Evolutionary conservation across 2,888 invertebrate species (phyloP).

Genomic region (Parnassius glacialis): DNA sequence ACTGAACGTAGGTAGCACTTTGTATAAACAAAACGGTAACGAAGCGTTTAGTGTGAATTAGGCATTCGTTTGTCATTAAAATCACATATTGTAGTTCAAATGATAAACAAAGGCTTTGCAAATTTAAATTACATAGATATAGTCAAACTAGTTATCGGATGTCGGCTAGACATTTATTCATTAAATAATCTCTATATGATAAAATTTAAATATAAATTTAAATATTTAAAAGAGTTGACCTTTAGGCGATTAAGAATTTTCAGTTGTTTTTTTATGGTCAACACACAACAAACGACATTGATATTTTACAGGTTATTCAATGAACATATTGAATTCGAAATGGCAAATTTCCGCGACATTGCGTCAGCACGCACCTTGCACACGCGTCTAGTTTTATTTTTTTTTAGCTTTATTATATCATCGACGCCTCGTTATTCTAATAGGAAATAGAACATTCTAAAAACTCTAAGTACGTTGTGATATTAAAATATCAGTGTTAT

Average conservation of each 20-base stretch:
- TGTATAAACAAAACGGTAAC: too few relatives aligned
- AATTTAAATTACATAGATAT: not conserved
- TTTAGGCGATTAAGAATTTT: not conserved
- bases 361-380: constrained; percentile 3
- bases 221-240: constrained; percentile 5
- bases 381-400: not conserved
- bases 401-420: constrained; percentile 13
- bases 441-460: too few relatives aligned
- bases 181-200: too few relatives aligned
- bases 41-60: too few relatives aligned
- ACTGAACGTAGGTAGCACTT: too few relatives aligned
- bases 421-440: constrained; percentile 6
- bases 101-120: too few relatives aligned
- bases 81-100: too few relatives aligned
- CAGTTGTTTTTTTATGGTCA: not conserved
- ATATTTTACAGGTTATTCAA: not conserved
- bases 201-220: too few relatives aligned
- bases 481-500: too few relatives aligned
- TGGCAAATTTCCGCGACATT: not conserved
- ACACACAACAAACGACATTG: not conserved
- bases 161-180: not conserved
- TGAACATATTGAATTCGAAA: constrained; percentile 3
- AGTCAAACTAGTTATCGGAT: not conserved
- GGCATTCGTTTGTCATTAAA: too few relatives aligned
- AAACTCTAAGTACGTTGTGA: too few relatives aligned